Conservation (phyloP, 2,113 vertebrate genomes). For the Tricholaema leucomelas region DNA sequence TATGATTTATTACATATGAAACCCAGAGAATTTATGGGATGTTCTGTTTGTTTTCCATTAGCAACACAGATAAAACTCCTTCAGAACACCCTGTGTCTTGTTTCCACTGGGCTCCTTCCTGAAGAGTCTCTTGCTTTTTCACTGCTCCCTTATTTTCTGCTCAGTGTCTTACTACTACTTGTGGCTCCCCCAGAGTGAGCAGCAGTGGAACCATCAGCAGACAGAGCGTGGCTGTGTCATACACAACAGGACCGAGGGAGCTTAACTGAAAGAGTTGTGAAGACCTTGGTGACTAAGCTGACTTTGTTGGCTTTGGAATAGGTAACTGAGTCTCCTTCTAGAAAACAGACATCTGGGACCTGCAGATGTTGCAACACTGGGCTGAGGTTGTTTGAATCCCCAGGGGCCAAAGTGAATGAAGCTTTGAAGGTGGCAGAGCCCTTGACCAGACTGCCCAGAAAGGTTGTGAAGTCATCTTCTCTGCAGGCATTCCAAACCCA, state of each 20-base stretch:
- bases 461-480: no score
- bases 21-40: background rate
- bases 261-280: background rate
- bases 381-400: background rate
- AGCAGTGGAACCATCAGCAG: background rate
- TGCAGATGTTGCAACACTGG: background rate
- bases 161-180: background rate
- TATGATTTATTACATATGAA: background rate
- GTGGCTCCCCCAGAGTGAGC: background rate
- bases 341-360: background rate
- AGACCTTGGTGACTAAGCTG: rapidly evolving
- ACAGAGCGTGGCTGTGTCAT: rapidly evolving
- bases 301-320: background rate
- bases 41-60: background rate
- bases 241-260: rapidly evolving
- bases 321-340: background rate
- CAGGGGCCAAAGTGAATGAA: background rate
- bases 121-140: background rate
- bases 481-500: no score
- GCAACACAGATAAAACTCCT: background rate
- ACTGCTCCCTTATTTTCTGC: background rate
- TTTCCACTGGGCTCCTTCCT: background rate
- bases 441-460: no score
- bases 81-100: background rate
- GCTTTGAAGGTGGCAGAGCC: no score